Evolutionary conservation across 2,888 invertebrate species (phyloP).

Genomic region (Linnaemya vulpina): DNA sequence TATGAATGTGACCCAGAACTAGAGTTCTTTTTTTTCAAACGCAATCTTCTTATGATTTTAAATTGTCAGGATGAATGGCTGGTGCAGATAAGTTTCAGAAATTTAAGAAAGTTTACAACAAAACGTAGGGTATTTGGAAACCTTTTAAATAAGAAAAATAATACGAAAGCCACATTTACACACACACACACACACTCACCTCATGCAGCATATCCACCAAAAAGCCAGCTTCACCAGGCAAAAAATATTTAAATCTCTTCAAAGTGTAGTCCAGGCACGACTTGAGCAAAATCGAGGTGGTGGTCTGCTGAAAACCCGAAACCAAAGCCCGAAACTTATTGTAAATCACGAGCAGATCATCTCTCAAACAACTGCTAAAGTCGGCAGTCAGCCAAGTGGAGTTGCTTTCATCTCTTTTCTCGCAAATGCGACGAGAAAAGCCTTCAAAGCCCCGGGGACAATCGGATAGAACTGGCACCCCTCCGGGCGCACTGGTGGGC

Average conservation of each 20-base stretch:
- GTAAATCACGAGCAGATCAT: slow-evolving; percentile 86
- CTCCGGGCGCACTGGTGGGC: slow-evolving; percentile 89
- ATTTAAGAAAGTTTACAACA: slow-evolving; percentile 1
- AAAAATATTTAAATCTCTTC: slow-evolving; percentile 79
- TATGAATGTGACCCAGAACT: slow-evolving; percentile 3
- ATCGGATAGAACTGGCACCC: slow-evolving; percentile 85
- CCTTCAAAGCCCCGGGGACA: slow-evolving; percentile 86
- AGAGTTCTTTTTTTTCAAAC: not conserved
- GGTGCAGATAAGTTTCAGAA: not conserved
- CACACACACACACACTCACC: too few relatives aligned
- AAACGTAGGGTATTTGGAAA: not conserved
- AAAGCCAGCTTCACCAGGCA: slow-evolving; percentile 83
- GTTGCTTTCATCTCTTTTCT: slow-evolving; percentile 85
- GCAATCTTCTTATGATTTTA: not conserved
- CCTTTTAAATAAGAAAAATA: too few relatives aligned
- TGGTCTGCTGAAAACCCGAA: slow-evolving; percentile 82
- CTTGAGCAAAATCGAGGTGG: slow-evolving; percentile 82
- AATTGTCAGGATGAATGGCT: slow-evolving; percentile 45
- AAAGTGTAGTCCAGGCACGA: slow-evolving; percentile 81
- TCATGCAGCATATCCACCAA: slow-evolving; percentile 82
- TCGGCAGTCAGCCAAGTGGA: slow-evolving; percentile 90
- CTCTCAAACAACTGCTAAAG: slow-evolving; percentile 89
- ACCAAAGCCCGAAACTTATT: slow-evolving; percentile 84
- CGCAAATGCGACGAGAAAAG: slow-evolving; percentile 85
- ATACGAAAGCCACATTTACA: too few relatives aligned